Evolutionary conservation across 2,888 invertebrate species (phyloP), one percentile per base, ranked within the genome.

Genomic region (Chalcosyrphus nemorum): DNA sequence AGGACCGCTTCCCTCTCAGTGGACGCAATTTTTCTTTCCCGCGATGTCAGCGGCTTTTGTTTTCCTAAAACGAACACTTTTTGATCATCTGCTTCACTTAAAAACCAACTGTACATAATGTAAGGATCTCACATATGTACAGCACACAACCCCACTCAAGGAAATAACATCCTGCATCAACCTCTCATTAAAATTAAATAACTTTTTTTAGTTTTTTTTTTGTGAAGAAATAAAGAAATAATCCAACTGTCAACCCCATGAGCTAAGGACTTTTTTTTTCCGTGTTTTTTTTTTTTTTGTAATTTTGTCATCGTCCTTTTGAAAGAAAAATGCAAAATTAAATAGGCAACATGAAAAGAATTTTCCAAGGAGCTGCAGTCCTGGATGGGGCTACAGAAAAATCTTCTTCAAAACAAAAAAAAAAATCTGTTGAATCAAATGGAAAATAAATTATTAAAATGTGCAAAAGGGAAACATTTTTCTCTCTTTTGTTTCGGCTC

Each of bases 381-480:
- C 11, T 7, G 32, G 15, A n/a, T 32, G 41, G 45, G 57, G 65
- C 24, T 27, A 43, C 45, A 38, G 32, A 32, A 63, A 70, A 75
- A 29, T 65, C 61, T 43, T 65, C 57, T 57, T 47, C 32, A 35
- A 7, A 57, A n/a, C 1, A 65, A 50, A n/a, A 59, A 35, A 75
- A 56, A 19, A 45, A 52, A 61, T 21, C 29, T 56, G 71, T 71
- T 63, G 66, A 81, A 75, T 57, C 76, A 65, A 65, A 59, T 81
- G 66, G 81, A 81, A 81, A 71, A 81, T 77, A 81, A 81, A 81
- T 81, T 81, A 81, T 81, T 81, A 81, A 81, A 81, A 81, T 74
- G 80, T 74, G 38, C 61, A 77, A 68, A 81, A 63, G 57, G 21
- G 41, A 74, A 75, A 81, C 54, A 80, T 74, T 68, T 56, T 45